Percentiles rank a stretch among this genome's conserved stretches.
Conservation (phyloP, 2,797 vertebrate genomes). For the Toxotes lorentzi region DNA sequence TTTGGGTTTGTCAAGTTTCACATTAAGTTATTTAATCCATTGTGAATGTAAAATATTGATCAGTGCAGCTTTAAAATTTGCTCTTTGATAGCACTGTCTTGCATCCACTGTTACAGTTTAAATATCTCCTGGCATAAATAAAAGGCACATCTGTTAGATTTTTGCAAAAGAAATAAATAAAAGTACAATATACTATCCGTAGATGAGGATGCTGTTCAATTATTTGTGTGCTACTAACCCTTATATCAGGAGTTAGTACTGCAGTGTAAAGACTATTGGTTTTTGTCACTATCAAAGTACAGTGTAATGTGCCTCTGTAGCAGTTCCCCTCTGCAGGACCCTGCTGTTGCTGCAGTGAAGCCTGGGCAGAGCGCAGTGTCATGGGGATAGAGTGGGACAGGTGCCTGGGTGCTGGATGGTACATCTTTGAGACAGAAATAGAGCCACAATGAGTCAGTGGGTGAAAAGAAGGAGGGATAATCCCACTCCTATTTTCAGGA, state of each 20-base stretch:
- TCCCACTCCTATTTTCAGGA: constrained; percentile 77
- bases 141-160: no score
- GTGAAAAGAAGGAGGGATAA: constrained; percentile 73
- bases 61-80: no score
- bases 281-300: background rate
- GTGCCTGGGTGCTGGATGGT: constrained; percentile 61
- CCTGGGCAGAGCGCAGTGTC: constrained; percentile 21
- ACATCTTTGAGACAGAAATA: constrained; percentile 78
- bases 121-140: background rate
- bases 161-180: background rate
- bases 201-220: background rate
- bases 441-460: constrained; percentile 80
- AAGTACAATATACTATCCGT: background rate
- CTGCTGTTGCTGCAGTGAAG: constrained; percentile 20
- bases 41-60: no score
- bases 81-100: no score
- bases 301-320: constrained; percentile 3
- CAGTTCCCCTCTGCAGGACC: background rate
- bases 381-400: constrained; percentile 77
- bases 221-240: background rate
- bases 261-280: background rate
- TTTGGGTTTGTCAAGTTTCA: no score
- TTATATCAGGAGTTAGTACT: background rate
- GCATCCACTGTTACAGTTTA: background rate
- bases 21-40: no score